A percentile compares a stretch with the other conserved stretches of the same genome.
Conservation (phyloP, 2,113 vertebrate genomes). For the Heptranchias perlo region DNA sequence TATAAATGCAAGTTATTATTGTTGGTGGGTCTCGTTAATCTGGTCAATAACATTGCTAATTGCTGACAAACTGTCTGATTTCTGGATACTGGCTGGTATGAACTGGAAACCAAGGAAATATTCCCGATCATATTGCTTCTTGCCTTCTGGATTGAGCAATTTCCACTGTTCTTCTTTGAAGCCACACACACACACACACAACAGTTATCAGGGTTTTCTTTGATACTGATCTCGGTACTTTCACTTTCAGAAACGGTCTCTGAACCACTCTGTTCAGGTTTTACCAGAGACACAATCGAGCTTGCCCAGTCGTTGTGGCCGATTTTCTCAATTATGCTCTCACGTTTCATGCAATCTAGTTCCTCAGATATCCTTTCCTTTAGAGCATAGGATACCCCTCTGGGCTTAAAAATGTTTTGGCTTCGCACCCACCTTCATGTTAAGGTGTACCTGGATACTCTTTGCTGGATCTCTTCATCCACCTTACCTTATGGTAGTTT, state of each 20-base stretch:
- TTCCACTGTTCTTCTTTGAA: background rate
- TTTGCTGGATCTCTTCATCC: background rate
- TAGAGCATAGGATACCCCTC: background rate
- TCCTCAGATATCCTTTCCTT: background rate
- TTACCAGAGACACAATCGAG: background rate
- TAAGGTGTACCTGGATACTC: background rate
- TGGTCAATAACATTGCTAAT: too few relatives aligned
- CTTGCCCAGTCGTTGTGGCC: too few relatives aligned
- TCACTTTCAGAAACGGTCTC: background rate
- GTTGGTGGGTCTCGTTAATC: too few relatives aligned
- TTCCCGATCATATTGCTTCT: too few relatives aligned
- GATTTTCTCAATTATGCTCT: background rate
- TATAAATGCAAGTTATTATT: too few relatives aligned
- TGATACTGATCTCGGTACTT: background rate
- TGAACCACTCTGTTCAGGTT: too few relatives aligned
- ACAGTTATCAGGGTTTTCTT: background rate
- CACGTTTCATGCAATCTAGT: background rate
- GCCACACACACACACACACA: background rate
- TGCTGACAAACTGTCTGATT: too few relatives aligned
- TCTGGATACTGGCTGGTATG: too few relatives aligned
- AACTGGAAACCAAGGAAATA: too few relatives aligned
- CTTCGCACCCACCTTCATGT: too few relatives aligned
- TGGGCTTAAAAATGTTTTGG: background rate
- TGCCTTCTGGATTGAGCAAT: background rate
- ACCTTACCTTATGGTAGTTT: background rate